Base-by-base conservation (phyloP, 1,140 invertebrate genomes). In the Ips typographus region DNA sequence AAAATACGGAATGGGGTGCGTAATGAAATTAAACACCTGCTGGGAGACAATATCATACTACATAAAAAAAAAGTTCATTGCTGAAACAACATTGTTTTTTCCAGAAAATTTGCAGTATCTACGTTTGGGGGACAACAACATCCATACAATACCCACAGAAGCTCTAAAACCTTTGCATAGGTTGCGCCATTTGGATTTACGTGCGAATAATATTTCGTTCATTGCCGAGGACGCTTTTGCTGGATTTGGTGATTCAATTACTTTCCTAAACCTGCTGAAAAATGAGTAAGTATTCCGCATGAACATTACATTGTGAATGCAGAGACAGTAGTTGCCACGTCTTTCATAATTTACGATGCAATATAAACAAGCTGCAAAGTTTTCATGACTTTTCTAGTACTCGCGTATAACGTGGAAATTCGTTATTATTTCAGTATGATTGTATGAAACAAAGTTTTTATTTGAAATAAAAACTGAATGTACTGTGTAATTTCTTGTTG, bases 221-320 rank as follows among this genome's bases (percentile, higher is more conserved):
- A 87, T 96, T 41, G 84, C 86, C 4, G 93, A 95, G 71, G 92
- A 95, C 75, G 91, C 92, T 1, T 96, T 96, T 79, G 86, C 89
- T n/a, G 90, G 91, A 37, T 96, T 91, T 75, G 94, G 94, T n/a
- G 91, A 93, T 78, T 93, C 92, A 1, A 91, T 96, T 53, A 94
- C 94, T 2, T 95, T 94, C 80, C 85, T 96, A 3, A 94, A 94
- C 77, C 81, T 96, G 42, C 93, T 95, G 75, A 94, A 95, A 80
- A 96, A 96, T 81, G 89, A 91, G 94, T 95, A 84, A 89, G 82
- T 82, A 41, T 7, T 58, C 38, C 6, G 22, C 22, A 22, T 22
- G 0, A 22, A 22, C 22, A 22, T 22, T 22, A 22, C 22, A 22
- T 22, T 22, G 22, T 22, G 22, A 22, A 22, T 22, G 22, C 22